These are phyloP conservation scores for Spea hammondii DNA, from an alignment of 2,797 vertebrate species.

Conservation along the genomic window DNA sequence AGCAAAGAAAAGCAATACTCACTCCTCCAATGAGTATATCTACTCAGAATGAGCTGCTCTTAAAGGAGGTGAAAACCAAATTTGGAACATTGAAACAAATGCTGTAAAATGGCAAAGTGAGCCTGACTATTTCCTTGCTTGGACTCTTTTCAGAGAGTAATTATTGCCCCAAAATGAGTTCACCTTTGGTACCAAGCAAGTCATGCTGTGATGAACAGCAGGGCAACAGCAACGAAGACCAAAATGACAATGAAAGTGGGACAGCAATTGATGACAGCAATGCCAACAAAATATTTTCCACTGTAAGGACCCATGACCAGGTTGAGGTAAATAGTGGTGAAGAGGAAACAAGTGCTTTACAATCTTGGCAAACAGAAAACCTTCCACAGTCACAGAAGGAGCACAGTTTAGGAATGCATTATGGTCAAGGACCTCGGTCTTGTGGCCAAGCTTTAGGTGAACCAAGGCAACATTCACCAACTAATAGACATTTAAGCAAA, in stretches of 20 bases:
- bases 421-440: constrained; percentile 70
- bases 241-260: constrained; percentile 80
- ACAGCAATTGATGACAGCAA: constrained; percentile 78
- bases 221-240: constrained; percentile 69
- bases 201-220: constrained; percentile 66
- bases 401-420: constrained; percentile 71
- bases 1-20: background rate
- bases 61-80: background rate
- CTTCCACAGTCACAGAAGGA: constrained; percentile 58
- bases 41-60: background rate
- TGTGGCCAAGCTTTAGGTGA: constrained; percentile 67
- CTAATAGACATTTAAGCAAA: constrained; percentile 69
- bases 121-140: background rate
- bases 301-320: constrained; percentile 52
- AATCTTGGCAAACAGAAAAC: constrained; percentile 60
- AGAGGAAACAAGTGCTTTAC: constrained; percentile 63
- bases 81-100: background rate
- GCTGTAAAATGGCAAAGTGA: constrained; percentile 7
- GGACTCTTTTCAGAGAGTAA: background rate
- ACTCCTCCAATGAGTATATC: background rate
- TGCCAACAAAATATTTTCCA: constrained; percentile 80
- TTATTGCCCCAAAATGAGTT: constrained; percentile 64
- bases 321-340: constrained; percentile 49
- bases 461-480: constrained; percentile 62
- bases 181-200: constrained; percentile 64